phyloP scores from a whole-genome alignment of 2,113 vertebrate genomes.

The Ophiodon elongatus region DNA sequence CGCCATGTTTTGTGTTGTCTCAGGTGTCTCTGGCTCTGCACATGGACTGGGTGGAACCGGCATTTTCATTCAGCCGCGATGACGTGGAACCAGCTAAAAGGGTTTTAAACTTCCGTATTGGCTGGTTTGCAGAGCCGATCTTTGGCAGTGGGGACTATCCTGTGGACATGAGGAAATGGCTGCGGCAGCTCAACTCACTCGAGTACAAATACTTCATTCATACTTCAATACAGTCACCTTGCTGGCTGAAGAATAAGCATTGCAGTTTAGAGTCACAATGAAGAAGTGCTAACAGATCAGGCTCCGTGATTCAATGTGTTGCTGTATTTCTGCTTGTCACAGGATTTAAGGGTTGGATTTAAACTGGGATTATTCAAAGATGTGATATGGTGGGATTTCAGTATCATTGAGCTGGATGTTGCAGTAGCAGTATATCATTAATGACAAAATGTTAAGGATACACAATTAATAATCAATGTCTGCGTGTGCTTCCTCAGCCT shows the following conservation, averaged over 20 bases:
- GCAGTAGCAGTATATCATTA: not conserved
- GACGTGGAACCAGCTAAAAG: conserved; percentile 90
- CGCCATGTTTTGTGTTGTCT: not conserved
- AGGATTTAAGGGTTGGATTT: not conserved
- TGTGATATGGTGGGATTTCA: not conserved
- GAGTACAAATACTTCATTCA: conserved; percentile 68
- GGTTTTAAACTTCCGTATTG: conserved; percentile 90
- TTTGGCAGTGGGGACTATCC: conserved; percentile 96
- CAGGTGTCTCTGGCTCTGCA: conserved; percentile 92
- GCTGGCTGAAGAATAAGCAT: too few relatives aligned
- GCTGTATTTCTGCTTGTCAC: not conserved
- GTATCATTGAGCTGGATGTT: not conserved
- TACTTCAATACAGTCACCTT: not conserved
- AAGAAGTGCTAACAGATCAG: not conserved
- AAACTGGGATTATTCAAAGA: not conserved
- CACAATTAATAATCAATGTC: not conserved
- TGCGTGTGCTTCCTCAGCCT: conserved; percentile 72
- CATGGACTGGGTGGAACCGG: conserved; percentile 95
- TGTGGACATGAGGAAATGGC: conserved; percentile 90
- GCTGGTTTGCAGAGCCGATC: conserved; percentile 95
- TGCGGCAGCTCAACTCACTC: conserved; percentile 84
- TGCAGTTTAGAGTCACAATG: not conserved
- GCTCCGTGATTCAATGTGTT: not conserved
- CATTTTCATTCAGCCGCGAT: conserved; percentile 90
- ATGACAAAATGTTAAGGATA: not conserved